Evolutionary conservation across 2,888 invertebrate species (phyloP).

Genomic region (Drosophila rubida): DNA sequence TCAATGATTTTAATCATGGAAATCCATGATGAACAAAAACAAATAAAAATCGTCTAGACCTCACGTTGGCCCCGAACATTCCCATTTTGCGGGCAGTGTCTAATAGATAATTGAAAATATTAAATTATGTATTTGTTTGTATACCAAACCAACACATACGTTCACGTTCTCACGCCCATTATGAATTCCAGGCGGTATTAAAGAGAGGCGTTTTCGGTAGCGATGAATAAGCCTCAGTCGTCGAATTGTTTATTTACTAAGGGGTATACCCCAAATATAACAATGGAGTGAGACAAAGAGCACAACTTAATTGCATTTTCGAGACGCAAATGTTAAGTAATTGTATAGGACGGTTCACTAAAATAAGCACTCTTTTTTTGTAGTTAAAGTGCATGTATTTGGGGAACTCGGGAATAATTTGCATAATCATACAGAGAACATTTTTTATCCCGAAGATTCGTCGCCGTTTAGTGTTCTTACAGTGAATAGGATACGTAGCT

Average conservation of each 20-base stretch:
- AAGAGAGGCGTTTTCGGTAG: constrained; percentile 6
- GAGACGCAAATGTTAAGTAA: too few relatives aligned
- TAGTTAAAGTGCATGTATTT: too few relatives aligned
- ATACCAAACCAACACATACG: constrained; percentile 1
- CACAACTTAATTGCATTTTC: neutral
- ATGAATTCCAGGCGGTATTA: constrained; percentile 20
- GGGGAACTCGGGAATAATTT: too few relatives aligned
- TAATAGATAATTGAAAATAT: constrained; percentile 50
- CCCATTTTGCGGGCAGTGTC: constrained; percentile 35
- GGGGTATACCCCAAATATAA: neutral
- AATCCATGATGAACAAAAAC: constrained; percentile 13
- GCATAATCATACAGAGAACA: too few relatives aligned
- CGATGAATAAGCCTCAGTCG: constrained; percentile 19
- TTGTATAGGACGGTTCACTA: too few relatives aligned
- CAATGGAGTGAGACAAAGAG: neutral
- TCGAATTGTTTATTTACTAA: neutral
- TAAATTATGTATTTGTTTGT: constrained; percentile 38
- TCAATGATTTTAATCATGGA: constrained; percentile 39
- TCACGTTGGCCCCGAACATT: constrained; percentile 31
- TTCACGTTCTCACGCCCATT: constrained; percentile 14
- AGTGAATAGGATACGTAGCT: too few relatives aligned
- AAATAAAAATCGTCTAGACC: constrained; percentile 50
- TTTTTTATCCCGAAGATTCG: too few relatives aligned
- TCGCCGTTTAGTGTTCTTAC: too few relatives aligned
- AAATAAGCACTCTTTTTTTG: too few relatives aligned